Evolutionary conservation across 2,113 vertebrate genomes (phyloP).

Genomic region (Apaloderma vittatum): DNA sequence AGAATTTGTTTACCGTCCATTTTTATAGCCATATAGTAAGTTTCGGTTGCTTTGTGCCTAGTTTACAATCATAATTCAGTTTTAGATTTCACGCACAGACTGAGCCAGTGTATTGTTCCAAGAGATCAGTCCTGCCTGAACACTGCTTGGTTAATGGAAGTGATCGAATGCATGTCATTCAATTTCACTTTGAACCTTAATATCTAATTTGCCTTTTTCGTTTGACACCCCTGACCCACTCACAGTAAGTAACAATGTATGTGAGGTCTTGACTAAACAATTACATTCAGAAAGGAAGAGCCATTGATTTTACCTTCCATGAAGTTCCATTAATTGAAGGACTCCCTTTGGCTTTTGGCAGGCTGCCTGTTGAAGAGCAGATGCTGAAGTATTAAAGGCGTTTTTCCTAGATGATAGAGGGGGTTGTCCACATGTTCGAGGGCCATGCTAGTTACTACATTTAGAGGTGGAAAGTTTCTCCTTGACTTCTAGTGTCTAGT

Average conservation of each 20-base stretch:
- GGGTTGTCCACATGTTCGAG: fast-evolving
- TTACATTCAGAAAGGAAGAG: background rate
- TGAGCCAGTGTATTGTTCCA: background rate
- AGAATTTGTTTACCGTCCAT: background rate
- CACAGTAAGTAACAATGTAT: background rate
- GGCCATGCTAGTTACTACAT: background rate
- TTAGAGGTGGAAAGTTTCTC: background rate
- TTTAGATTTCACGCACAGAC: background rate
- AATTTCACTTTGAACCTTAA: background rate
- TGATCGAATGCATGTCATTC: background rate
- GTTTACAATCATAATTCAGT: background rate
- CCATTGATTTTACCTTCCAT: background rate
- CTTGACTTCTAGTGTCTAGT: background rate
- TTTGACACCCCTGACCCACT: background rate
- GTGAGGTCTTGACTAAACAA: background rate
- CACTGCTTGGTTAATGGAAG: background rate
- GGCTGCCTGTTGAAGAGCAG: background rate
- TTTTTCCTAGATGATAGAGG: background rate
- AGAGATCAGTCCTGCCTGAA: background rate
- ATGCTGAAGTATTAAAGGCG: background rate
- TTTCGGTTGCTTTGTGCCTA: background rate
- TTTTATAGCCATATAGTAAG: background rate
- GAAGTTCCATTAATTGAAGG: background rate
- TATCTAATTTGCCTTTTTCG: background rate
- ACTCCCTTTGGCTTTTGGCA: background rate